Evolutionary conservation across 2,888 invertebrate species (phyloP).

Genomic region (Polyommatus iphigenia): DNA sequence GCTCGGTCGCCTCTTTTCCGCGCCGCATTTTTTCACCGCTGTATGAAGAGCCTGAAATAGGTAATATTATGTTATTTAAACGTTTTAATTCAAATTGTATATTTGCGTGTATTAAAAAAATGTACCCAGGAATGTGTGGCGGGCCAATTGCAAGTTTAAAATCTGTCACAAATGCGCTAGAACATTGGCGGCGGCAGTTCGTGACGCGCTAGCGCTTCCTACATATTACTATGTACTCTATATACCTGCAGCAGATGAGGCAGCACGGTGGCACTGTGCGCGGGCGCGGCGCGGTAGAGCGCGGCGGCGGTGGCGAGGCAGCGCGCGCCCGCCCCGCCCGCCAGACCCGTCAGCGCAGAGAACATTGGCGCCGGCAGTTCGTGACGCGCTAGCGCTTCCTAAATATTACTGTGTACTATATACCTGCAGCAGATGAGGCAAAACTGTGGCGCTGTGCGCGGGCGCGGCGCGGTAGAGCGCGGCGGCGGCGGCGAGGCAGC

Average conservation of each 20-base stretch:
- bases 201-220: too few species aligned
- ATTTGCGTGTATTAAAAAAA: too few species aligned
- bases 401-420: not conserved
- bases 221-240: not conserved
- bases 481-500: constrained; percentile 65
- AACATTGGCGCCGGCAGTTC: too few species aligned
- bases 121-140: too few species aligned
- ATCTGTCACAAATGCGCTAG: too few species aligned
- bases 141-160: too few species aligned
- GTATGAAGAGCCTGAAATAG: constrained; percentile 47
- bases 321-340: constrained; percentile 49
- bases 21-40: constrained; percentile 44
- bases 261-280: constrained; percentile 71
- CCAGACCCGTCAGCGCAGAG: constrained; percentile 36
- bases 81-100: too few species aligned
- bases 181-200: too few species aligned
- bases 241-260: constrained; percentile 89
- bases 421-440: constrained; percentile 90
- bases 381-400: too few species aligned
- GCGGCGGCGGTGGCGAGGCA: constrained; percentile 66
- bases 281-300: constrained; percentile 64
- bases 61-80: not conserved
- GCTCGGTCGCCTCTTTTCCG: constrained; percentile 43
- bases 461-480: constrained; percentile 66
- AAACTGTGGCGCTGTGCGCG: constrained; percentile 64